phyloP scores from a whole-genome alignment of 2,797 vertebrate species.

The Falco peregrinus region DNA sequence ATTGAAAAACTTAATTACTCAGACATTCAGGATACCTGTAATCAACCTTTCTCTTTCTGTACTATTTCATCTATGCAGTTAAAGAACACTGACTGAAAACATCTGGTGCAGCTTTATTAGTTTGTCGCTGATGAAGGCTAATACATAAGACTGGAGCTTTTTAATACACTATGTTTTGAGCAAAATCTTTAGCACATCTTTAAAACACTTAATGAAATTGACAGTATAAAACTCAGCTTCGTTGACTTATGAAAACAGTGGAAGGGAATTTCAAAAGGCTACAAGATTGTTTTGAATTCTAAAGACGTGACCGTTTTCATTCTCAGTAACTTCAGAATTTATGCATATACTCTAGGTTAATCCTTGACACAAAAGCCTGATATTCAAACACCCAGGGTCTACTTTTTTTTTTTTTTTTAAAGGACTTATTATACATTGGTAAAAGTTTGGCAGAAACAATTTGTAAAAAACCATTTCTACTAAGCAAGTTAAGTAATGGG shows the following conservation, averaged over 20 bases:
- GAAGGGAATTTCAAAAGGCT: constrained; percentile 10
- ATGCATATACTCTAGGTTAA: background rate
- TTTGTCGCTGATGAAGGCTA: constrained; percentile 12
- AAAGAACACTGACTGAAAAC: constrained; percentile 28
- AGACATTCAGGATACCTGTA: constrained; percentile 33
- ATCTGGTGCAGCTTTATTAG: background rate
- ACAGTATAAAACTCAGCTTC: background rate
- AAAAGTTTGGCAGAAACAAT: constrained; percentile 48
- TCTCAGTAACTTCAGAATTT: constrained; percentile 5
- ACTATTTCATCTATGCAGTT: constrained; percentile 45
- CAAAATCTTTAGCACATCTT: background rate
- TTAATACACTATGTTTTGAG: constrained; percentile 44
- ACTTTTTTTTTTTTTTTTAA: background rate
- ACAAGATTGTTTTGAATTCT: background rate
- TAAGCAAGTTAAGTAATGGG: constrained; percentile 12
- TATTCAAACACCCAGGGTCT: constrained; percentile 38
- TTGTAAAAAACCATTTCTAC: constrained; percentile 58
- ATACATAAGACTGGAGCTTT: constrained; percentile 25
- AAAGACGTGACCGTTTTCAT: background rate
- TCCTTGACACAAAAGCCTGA: constrained; percentile 3
- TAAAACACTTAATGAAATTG: constrained; percentile 10
- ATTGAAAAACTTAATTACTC: constrained; percentile 8
- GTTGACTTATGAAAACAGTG: background rate
- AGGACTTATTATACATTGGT: constrained; percentile 29
- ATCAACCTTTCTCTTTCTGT: constrained; percentile 21